A percentile compares a stretch with the other conserved stretches of the same genome.
Evolutionary conservation across 2,888 invertebrate genomes (phyloP).

Genomic region (Balanococcus diminutus): DNA sequence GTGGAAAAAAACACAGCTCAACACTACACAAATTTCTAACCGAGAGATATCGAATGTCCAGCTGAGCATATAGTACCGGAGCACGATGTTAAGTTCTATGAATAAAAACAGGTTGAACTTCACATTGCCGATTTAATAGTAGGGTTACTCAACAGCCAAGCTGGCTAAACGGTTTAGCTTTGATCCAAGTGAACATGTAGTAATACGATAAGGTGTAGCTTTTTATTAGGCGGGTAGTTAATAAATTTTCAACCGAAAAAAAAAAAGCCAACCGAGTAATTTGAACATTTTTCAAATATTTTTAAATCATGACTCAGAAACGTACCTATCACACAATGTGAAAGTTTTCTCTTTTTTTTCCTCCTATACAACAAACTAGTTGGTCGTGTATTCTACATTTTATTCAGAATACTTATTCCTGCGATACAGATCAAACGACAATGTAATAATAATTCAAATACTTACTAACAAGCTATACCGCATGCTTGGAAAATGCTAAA

Average conservation of each 20-base stretch:
- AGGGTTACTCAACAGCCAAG: slow-evolving; percentile 25
- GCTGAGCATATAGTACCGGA: slow-evolving; percentile 27
- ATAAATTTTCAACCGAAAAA: slow-evolving; percentile 22
- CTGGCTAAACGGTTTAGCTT: neutral
- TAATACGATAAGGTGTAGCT: slow-evolving; percentile 21
- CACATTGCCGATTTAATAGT: slow-evolving; percentile 37
- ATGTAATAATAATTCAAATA: neutral
- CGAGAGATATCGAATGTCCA: slow-evolving; percentile 16
- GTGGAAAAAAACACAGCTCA: neutral
- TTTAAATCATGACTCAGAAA: neutral
- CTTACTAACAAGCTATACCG: neutral
- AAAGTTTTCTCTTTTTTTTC: slow-evolving; percentile 15
- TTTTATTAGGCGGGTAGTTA: slow-evolving; percentile 19
- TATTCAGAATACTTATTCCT: neutral
- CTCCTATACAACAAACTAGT: neutral
- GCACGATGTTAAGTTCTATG: slow-evolving; percentile 4
- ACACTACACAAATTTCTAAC: slow-evolving; percentile 23
- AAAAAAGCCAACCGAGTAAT: neutral
- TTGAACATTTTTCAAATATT: slow-evolving; percentile 35
- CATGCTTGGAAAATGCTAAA: neutral
- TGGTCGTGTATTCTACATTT: neutral
- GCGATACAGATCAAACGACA: slow-evolving; percentile 9
- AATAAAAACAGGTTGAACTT: slow-evolving; percentile 44
- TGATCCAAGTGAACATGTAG: slow-evolving; percentile 8
- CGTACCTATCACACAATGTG: neutral